Evolutionary conservation across 2,888 invertebrate genomes (phyloP).

Genomic region (Scaptomyza reducta): DNA sequence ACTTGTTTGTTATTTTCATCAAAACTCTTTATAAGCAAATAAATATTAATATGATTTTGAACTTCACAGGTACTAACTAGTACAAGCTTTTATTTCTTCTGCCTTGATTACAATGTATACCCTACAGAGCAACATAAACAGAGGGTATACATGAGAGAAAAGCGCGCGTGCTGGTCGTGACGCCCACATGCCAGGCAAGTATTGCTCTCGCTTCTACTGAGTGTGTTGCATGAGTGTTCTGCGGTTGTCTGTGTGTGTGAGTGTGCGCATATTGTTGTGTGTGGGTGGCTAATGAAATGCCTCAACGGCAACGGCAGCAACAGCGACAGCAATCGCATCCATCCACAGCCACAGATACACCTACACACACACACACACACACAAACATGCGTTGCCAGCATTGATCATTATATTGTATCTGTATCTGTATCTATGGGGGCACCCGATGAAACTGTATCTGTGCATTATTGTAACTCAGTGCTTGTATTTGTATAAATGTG

Average conservation of each 20-base stretch:
- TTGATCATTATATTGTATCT: slow-evolving; percentile 55
- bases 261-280: slow-evolving; percentile 43
- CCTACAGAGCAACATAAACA: neutral
- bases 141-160: slow-evolving; percentile 39
- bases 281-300: slow-evolving; percentile 80
- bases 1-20: no score
- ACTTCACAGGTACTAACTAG: neutral
- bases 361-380: slow-evolving; percentile 14
- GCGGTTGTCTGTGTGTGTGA: slow-evolving; percentile 15
- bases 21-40: no score
- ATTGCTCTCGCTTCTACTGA: slow-evolving; percentile 28
- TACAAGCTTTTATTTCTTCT: neutral
- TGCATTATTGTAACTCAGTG: slow-evolving; percentile 1
- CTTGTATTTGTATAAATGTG: no score
- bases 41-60: no score
- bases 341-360: slow-evolving; percentile 28
- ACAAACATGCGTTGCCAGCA: slow-evolving; percentile 17
- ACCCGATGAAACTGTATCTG: neutral
- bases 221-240: slow-evolving; percentile 24
- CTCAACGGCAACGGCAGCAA: slow-evolving; percentile 63
- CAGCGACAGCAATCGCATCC: slow-evolving; percentile 57
- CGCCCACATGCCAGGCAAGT: slow-evolving; percentile 69
- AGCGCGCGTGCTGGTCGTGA: slow-evolving; percentile 56
- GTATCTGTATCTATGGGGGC: slow-evolving; percentile 9
- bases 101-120: neutral